Evolutionary conservation across 1,140 invertebrate genomes (phyloP), one percentile per base, ranked within the genome.

Genomic region (Phymorhynchus buccinoides): DNA sequence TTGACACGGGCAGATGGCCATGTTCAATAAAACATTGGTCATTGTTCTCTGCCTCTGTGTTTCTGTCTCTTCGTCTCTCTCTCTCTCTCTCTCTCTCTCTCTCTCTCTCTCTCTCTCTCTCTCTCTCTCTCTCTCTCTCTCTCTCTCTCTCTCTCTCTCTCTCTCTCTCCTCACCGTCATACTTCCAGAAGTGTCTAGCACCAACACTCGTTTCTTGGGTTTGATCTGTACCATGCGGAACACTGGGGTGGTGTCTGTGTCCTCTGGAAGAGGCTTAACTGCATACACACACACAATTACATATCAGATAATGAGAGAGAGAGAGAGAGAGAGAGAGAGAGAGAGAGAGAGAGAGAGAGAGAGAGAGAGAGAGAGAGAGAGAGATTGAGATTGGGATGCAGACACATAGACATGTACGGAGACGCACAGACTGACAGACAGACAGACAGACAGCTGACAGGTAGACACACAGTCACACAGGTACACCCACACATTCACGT

Each of bases 101-200:
- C 48, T 52, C 48, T 52, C 2, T 52, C 48, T 52, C 48, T 52
- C 48, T 52, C 12, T 18, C 48, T 52, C 22, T 52, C 48, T 18
- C 48, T 52, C 48, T 18, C 48, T 52, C 48, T 14, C 22, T 18
- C 48, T 18, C 48, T 52, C 22, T 18, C 48, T 52, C 12, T 52
- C 48, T 18, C 0, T 18, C n/a, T n/a, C n/a, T n/a, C n/a, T n/a
- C n/a, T n/a, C n/a, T 18, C 48, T 18, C 22, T 52, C 48, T 52
- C 48, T 52, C 48, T 52, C 48, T 14, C 56, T 44, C 77, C 86
- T 85, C 85, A 90, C 86, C 71, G 82, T 86, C 90, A 91, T 91
- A 75, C 89, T 90, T 1, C 89, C 89, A 22, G 89, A 90, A 7
- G 87, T 86, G 81, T 91, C 90, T 44, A 91, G 77, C 6, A 89